Conservation (phyloP, 2,888 invertebrate genomes). For the Lycia hirtaria region DNA sequence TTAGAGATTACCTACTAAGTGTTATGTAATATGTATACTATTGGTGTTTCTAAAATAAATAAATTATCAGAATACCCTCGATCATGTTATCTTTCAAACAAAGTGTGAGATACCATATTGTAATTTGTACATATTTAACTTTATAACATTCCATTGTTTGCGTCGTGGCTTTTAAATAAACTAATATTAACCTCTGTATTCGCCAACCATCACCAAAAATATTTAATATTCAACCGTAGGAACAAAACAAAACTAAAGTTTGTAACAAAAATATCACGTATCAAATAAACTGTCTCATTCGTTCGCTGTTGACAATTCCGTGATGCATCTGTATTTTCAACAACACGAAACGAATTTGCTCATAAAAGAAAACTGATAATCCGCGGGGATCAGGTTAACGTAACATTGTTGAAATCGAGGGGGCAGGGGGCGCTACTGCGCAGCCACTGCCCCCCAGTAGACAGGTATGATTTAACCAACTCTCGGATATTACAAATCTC, state of each 20-base stretch:
- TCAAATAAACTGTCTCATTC: constrained; percentile 3
- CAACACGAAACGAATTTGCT: constrained; percentile 5
- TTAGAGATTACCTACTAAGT: too few relatives aligned
- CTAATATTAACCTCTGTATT: not conserved
- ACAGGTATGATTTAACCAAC: constrained; percentile 37
- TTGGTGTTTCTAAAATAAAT: too few relatives aligned
- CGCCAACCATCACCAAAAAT: too few relatives aligned
- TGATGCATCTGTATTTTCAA: constrained; percentile 13
- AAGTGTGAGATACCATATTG: too few relatives aligned
- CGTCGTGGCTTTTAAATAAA: too few relatives aligned
- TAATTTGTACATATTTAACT: too few relatives aligned
- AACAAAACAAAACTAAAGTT: constrained; percentile 2
- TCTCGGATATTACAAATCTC: constrained; percentile 42
- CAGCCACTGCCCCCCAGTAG: constrained; percentile 18
- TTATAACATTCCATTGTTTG: too few relatives aligned
- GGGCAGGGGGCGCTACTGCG: not conserved
- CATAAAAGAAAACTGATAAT: constrained; percentile 25
- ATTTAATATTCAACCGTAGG: too few relatives aligned
- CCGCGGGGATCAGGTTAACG: constrained; percentile 19
- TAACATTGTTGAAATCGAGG: constrained; percentile 10
- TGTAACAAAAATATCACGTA: not conserved
- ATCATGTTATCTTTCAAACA: too few relatives aligned
- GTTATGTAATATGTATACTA: too few relatives aligned
- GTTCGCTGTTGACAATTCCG: constrained; percentile 7
- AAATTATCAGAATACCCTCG: too few relatives aligned